Evolutionary conservation across 2,888 invertebrate genomes (phyloP).

Genomic region (Caenorhabditis macrosperma): DNA sequence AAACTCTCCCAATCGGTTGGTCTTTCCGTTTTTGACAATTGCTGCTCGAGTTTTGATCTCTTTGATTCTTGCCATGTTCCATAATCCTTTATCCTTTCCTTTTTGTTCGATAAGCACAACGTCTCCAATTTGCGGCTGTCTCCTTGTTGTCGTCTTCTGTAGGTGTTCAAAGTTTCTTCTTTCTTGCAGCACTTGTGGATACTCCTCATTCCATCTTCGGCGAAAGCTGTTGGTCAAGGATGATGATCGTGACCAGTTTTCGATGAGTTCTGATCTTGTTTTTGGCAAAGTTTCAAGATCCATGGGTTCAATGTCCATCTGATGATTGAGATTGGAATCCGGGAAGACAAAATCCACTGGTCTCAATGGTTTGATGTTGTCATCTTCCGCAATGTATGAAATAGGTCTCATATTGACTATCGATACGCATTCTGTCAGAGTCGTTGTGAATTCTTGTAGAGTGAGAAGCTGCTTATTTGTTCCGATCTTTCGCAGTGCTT

Average conservation of each 20-base stretch:
- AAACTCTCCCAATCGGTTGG: neutral
- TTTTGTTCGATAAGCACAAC: neutral
- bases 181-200: conserved; percentile 2
- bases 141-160: too few species aligned
- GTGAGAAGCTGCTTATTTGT: neutral
- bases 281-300: too few species aligned
- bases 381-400: neutral
- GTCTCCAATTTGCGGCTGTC: conserved; percentile 4
- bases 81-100: neutral
- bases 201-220: neutral
- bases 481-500: neutral
- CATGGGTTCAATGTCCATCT: too few species aligned
- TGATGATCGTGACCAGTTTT: neutral
- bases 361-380: neutral
- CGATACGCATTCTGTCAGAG: neutral
- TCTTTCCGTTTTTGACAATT: neutral
- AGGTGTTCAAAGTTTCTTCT: too few species aligned
- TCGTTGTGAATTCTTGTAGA: neutral
- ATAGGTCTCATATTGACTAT: conserved; percentile 3
- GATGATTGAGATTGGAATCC: neutral
- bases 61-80: neutral
- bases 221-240: neutral
- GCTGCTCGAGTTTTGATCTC: neutral
- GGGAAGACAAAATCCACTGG: neutral
- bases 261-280: too few species aligned